Evolutionary conservation across 2,797 vertebrate genomes (phyloP).

Genomic region (Neosalanx taihuensis): DNA sequence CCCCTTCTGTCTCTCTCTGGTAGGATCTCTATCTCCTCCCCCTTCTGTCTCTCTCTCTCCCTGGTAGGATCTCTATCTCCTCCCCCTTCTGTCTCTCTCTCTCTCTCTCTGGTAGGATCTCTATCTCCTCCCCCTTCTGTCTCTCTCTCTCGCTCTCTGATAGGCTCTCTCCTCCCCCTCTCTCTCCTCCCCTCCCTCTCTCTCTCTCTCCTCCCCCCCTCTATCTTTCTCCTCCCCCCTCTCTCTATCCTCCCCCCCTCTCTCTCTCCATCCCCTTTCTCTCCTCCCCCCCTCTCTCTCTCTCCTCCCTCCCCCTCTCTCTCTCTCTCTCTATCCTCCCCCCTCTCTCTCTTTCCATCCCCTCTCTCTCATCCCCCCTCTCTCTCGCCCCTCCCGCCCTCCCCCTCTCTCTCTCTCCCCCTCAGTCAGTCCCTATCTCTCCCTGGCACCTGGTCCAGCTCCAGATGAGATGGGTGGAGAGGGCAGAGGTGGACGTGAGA

Average conservation of each 20-base stretch:
- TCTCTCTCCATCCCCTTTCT: conserved; percentile 61
- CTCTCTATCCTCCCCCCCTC: conserved; percentile 51
- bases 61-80: too few relatives aligned
- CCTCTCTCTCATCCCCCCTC: conserved; percentile 50
- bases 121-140: conserved; percentile 61
- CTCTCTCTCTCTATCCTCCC: conserved; percentile 59
- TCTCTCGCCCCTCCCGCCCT: conserved; percentile 58
- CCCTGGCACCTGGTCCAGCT: conserved; percentile 68
- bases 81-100: conserved; percentile 50
- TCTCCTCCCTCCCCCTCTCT: conserved; percentile 49
- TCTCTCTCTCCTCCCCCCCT: conserved; percentile 55
- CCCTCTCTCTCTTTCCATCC: conserved; percentile 64
- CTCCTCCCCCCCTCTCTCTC: conserved; percentile 59
- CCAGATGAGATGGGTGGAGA: conserved; percentile 75
- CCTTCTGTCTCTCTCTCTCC: too few relatives aligned
- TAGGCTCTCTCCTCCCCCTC: too few relatives aligned
- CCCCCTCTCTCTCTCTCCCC: conserved; percentile 56
- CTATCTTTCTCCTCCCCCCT: conserved; percentile 60
- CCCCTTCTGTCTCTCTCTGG: too few relatives aligned
- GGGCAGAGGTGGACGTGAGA: conserved; percentile 69
- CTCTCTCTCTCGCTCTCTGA: conserved; percentile 50
- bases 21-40: too few relatives aligned
- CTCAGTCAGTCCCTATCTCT: conserved; percentile 60
- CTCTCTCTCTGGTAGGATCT: conserved; percentile 63
- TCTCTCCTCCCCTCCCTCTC: conserved; percentile 57